Conservation (phyloP, 2,888 invertebrate genomes). For the Ochropleura plecta region DNA sequence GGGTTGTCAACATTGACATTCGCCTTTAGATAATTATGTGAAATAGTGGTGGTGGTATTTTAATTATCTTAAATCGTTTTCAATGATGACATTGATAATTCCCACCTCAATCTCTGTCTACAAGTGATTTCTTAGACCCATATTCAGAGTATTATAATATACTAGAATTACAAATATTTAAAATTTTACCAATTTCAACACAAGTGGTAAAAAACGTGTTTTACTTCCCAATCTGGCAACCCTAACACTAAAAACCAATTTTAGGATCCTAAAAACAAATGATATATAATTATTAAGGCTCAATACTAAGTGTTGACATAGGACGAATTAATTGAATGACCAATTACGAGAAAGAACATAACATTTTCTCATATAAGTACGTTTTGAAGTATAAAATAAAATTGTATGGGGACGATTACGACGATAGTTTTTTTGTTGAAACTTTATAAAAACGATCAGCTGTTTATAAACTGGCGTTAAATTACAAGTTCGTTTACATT, state of each 20-base stretch:
- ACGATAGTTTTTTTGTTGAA: slow-evolving; percentile 9
- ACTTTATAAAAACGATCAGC: slow-evolving; percentile 7
- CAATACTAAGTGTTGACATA: slow-evolving; percentile 32
- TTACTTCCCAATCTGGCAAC: slow-evolving; percentile 2
- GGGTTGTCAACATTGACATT: slow-evolving; percentile 14
- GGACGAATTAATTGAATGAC: slow-evolving; percentile 49
- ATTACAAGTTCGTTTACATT: slow-evolving; percentile 22
- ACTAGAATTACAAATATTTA: no score
- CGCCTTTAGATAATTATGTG: no score
- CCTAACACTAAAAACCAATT: slow-evolving; percentile 6
- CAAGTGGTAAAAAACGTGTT: not conserved
- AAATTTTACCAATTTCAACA: no score
- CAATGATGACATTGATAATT: no score
- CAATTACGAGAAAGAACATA: slow-evolving; percentile 31
- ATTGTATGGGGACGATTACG: not conserved
- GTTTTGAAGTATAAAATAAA: slow-evolving; percentile 18
- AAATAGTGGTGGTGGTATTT: no score
- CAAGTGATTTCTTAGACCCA: no score
- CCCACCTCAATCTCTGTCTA: no score
- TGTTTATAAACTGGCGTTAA: slow-evolving; percentile 16
- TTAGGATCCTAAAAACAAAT: slow-evolving; percentile 16
- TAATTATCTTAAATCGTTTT: no score
- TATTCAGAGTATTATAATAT: no score
- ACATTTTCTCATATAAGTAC: not conserved
- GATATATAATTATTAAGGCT: slow-evolving; percentile 16